Base-by-base conservation (phyloP, 2,888 invertebrate species). In the Chrysodeixis includens region DNA sequence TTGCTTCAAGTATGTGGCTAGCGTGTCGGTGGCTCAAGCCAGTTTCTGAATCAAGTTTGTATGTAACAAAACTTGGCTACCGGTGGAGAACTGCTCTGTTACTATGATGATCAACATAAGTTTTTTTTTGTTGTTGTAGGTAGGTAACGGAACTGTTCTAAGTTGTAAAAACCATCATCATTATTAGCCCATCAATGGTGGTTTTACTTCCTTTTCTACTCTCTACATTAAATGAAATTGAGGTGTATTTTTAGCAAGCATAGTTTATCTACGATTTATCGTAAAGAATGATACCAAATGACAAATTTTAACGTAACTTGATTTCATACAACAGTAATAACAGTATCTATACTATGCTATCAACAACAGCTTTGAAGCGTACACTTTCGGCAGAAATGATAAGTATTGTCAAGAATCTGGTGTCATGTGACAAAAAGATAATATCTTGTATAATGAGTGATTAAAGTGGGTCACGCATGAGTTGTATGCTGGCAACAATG, bases 1-100 rank as follows among this genome's bases (percentile, higher is more conserved):
- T 71, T 69, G 79, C 69, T 76, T 72, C 63, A 77, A 70, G 79
- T 78, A 79, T 80, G 81, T 78, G 68, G 65, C 61, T 69, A 58
- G 76, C 62, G 66, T 70, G 73, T 61, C 69, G 66, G 66, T 75
- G 74, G 69, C 71, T 72, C 59, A 67, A 82, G 79, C 86, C 74
- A 69, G 86, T 83, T 84, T 81, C 70, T 74, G 78, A 81, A 85
- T 80, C 84, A 79, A 81, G 86, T 86, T 85, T 84, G 69, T 75
- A 70, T 73, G 80, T 74, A 66, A 70, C 57, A 53, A 71, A 73
- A 70, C 78, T 74, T 71, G 70, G 67, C 68, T 74, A 51, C 52
- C 62, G 16, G 64, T 53, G 51, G 52, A 53, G 77, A 66, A 60
- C 62, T 57, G 53, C 30, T 76, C 51, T 55, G 57, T 35, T 40